A percentile compares a stretch with the other conserved stretches of the same genome.
Conservation (phyloP, 2,113 vertebrate genomes). For the Platysteira castanea region DNA sequence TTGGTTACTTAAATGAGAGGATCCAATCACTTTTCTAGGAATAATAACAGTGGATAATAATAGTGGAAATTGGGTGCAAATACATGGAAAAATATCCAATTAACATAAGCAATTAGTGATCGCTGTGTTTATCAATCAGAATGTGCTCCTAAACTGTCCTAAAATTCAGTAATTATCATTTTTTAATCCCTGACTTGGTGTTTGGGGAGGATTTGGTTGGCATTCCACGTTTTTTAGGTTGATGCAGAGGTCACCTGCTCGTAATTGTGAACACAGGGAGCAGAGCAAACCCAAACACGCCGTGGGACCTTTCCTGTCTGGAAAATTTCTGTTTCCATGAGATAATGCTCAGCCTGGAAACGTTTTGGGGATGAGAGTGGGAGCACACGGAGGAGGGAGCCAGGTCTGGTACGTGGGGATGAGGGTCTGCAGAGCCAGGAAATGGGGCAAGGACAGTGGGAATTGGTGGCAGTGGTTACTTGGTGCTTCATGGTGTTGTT, state of each 20-base stretch:
- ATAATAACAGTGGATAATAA: neutral
- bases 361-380: neutral
- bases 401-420: fast-evolving
- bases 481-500: neutral
- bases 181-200: neutral
- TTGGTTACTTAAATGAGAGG: neutral
- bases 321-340: neutral
- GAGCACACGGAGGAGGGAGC: neutral
- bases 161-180: neutral
- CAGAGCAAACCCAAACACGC: neutral
- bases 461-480: fast-evolving
- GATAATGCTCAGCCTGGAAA: neutral
- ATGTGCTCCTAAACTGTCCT: neutral
- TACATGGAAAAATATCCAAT: neutral
- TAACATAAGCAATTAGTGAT: neutral
- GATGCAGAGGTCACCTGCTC: neutral
- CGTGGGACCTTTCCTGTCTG: neutral
- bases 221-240: neutral
- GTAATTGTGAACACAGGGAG: neutral
- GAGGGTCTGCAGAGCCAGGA: neutral
- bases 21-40: neutral
- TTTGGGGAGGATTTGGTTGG: neutral
- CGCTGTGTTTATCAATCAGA: neutral
- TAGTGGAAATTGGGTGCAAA: neutral
- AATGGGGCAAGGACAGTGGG: neutral